Evolutionary conservation across 2,888 invertebrate genomes (phyloP), one percentile per base, ranked within the genome.

Genomic region (Perithous albicinctus): DNA sequence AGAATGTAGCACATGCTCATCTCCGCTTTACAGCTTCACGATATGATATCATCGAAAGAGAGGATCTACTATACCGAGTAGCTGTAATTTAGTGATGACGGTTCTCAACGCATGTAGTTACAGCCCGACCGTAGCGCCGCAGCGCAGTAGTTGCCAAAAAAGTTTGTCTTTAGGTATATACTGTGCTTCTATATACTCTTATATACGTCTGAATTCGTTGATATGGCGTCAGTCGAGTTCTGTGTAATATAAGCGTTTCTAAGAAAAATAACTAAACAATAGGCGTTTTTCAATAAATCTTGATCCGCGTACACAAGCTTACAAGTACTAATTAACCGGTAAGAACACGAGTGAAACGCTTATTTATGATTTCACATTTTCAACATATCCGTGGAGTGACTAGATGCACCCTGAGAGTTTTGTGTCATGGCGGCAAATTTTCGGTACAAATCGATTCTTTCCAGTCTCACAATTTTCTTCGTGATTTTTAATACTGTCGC

Each of bases 381-480:
- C 10, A 12, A n/a, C n/a, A 10, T 32, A 18, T 51, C 23, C 43
- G 26, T 38, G 15, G 7, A 54, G 8, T 35, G 23, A 38, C 12
- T 46, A 48, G 43, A 63, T 51, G 69, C 61, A 69, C 43, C 73
- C 48, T 61, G 75, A 20, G 38, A 32, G n/a, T n/a, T 74, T 51
- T 79, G 85, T 86, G 87, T 85, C 87, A 89, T 89, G 89, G 89
- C 89, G 88, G 89, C 85, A 88, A 88, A 89, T 86, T 86, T 85
- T 85, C 86, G 69, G 77, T 84, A 75, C 54, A 64, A 82, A 82
- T 69, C 75, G 81, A 86, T 85, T 80, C 18, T 35, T 4, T 32
- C 12, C n/a, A 51, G n/a, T 18, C 41, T 26, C 15, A 51, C 59
- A 18, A 48, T 18, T 29, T 72, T 75, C 32, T 48, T 20, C n/a